phyloP scores from a whole-genome alignment of 2,113 vertebrate genomes.

The Sturnira hondurensis region DNA sequence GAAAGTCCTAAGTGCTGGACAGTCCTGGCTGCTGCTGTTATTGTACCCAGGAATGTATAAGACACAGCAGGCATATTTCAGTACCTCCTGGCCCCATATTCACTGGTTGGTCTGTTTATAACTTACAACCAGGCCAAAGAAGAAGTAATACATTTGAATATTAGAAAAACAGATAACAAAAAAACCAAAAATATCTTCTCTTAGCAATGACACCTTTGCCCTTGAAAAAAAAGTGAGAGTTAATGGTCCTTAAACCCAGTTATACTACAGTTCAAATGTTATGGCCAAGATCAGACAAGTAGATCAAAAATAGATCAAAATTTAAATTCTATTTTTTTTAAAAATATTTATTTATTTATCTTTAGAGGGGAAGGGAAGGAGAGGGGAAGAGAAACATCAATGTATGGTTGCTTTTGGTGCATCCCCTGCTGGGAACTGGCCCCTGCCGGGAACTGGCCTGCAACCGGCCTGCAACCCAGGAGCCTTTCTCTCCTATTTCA shows the following conservation, averaged over 20 bases:
- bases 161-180: neutral
- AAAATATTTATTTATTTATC: too few species aligned
- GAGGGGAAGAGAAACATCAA: too few species aligned
- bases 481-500: neutral
- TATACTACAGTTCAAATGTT: neutral
- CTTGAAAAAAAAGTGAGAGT: neutral
- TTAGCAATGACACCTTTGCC: neutral
- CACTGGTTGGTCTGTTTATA: neutral
- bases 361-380: too few species aligned
- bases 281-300: neutral
- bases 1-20: neutral
- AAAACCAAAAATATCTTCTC: neutral
- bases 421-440: too few species aligned
- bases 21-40: neutral
- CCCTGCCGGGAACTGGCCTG: too few species aligned
- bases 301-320: neutral
- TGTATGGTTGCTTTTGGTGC: too few species aligned
- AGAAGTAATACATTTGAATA: constrained; percentile 25
- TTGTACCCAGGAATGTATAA: neutral
- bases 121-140: neutral
- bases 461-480: too few species aligned
- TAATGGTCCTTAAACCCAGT: neutral
- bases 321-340: neutral
- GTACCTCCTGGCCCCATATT: neutral
- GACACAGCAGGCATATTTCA: neutral